Evolutionary conservation across 2,797 vertebrate species (phyloP), one percentile per base, ranked within the genome.

Genomic region (Protonibea diacanthus): DNA sequence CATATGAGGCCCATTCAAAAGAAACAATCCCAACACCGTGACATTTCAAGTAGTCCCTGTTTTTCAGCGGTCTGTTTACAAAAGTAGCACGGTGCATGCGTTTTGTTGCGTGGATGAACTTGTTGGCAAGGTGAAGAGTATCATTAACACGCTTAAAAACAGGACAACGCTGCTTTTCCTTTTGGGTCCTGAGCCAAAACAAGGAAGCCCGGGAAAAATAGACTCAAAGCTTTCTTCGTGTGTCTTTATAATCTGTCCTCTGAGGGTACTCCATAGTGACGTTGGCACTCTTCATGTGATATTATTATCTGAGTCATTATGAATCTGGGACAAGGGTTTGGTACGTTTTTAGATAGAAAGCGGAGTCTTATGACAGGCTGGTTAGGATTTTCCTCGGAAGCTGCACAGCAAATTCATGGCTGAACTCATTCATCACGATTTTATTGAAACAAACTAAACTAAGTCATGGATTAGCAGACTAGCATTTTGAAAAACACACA

Each of bases 11-110:
- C 72, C 27, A 81, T 89, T 90, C 84, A 90, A 67, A 40, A 77
- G 70, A 80, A 91, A 91, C 80, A 88, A 86, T 87, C 47, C 45
- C 45, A 72, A 18, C 78, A 76, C 58, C 27, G 17, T 90, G 89
- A 89, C 86, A 85, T 92, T 91, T 90, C 62, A 74, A 75, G 48
- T 45, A n/a, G 63, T 52, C 10, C 10, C 33, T 65, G 20, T 76
- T 73, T 38, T 80, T 67, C 38, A 48, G 40, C 51, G 25, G 44
- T 67, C 20, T 57, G 2, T 49, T 42, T 47, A 45, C 44, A 64
- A 44, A 62, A 78, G 66, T 47, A 79, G 71, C 65, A 44, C 15
- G 42, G 20, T 56, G 21, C 47, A 15, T 66, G 57, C 49, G 65
- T 45, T 83, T 85, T 78, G 80, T 81, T 78, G 77, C 64, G 48